Percentiles rank a stretch among this genome's conserved stretches.
Evolutionary conservation across 92 coral and sea anemone species (phyloP).

Genomic region (Montipora capitata): DNA sequence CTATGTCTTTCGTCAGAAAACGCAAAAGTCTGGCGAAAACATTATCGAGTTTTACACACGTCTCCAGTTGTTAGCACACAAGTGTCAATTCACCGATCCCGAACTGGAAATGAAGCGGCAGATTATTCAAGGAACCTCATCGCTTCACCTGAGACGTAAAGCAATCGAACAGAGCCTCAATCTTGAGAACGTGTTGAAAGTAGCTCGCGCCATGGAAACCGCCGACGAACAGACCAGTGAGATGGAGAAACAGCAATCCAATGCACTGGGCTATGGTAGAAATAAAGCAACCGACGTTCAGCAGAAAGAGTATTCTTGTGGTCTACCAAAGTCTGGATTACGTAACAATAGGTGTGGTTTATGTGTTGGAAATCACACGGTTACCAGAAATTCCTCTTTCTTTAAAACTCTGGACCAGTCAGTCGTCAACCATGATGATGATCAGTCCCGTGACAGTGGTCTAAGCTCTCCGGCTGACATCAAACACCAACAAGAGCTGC

Average conservation of each 20-base stretch:
- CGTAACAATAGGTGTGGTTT: background rate
- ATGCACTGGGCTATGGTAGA: constrained; percentile 42
- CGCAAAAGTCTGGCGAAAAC: constrained; percentile 23
- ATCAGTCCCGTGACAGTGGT: too few species aligned
- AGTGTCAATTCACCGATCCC: constrained; percentile 57
- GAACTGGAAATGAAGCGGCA: constrained; percentile 64
- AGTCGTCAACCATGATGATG: too few species aligned
- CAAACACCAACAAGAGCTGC: too few species aligned
- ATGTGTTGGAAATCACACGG: constrained; percentile 62
- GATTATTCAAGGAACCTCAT: constrained; percentile 44
- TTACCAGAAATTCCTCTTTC: background rate
- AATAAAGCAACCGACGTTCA: constrained; percentile 23
- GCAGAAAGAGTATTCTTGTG: background rate
- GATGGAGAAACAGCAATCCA: constrained; percentile 68
- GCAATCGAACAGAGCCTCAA: constrained; percentile 69
- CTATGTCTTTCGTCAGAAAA: constrained; percentile 46
- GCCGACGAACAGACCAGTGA: constrained; percentile 66
- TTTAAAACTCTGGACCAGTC: too few species aligned
- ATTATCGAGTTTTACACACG: constrained; percentile 26
- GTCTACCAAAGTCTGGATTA: background rate
- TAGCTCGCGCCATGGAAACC: constrained; percentile 75
- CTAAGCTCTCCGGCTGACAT: too few species aligned
- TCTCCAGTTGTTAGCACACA: constrained; percentile 13
- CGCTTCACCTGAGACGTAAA: too few species aligned
- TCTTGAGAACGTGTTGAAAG: constrained; percentile 65